Conservation (phyloP, 2,888 invertebrate species). For the Ceriagrion tenellum region DNA sequence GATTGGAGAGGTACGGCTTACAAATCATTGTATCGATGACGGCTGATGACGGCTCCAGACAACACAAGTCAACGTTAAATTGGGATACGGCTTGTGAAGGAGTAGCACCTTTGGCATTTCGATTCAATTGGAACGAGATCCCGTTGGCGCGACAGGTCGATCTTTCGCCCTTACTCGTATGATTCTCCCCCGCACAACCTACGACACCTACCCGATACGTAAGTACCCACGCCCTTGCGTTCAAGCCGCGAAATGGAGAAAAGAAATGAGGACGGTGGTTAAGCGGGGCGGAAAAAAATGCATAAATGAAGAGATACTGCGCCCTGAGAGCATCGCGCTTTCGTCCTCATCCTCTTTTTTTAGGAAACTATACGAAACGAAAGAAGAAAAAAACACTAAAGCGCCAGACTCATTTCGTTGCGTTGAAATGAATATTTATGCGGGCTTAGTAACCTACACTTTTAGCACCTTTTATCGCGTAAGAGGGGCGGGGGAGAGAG, state of each 20-base stretch:
- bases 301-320: conserved; percentile 26
- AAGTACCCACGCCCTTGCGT: background rate
- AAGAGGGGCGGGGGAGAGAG: background rate
- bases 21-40: background rate
- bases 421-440: conserved; percentile 32
- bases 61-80: no score
- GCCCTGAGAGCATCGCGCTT: background rate
- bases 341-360: background rate
- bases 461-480: conserved; percentile 30
- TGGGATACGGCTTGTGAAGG: no score
- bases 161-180: background rate
- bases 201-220: background rate
- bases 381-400: background rate
- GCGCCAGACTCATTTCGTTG: background rate
- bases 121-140: background rate
- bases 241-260: background rate
- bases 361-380: no score
- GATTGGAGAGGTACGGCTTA: no score
- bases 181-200: background rate
- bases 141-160: background rate
- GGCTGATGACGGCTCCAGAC: no score
- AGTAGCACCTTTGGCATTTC: background rate
- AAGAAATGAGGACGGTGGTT: background rate
- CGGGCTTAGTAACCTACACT: conserved; percentile 36
- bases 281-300: background rate